Percentiles rank a stretch among this genome's conserved stretches.
Conservation (phyloP, 2,888 invertebrate genomes). For the Brachylomia viminalis region DNA sequence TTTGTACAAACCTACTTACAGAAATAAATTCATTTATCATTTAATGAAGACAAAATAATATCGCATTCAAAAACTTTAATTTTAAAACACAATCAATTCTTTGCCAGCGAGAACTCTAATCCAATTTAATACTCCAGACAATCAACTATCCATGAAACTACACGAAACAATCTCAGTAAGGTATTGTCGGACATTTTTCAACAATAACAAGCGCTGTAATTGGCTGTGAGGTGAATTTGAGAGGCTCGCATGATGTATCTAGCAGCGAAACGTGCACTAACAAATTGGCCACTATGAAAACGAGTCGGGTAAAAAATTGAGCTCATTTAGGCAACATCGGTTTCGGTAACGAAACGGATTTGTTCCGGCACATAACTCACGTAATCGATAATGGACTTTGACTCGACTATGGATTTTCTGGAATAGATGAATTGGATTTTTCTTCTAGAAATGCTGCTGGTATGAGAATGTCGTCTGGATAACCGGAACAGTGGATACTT, state of each 20-base stretch:
- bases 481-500: background rate
- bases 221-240: slow-evolving; percentile 82
- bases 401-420: slow-evolving; percentile 49
- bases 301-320: slow-evolving; percentile 67
- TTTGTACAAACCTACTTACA: too few relatives aligned
- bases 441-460: slow-evolving; percentile 20
- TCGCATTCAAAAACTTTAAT: background rate
- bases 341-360: slow-evolving; percentile 64
- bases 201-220: slow-evolving; percentile 84
- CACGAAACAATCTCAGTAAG: slow-evolving; percentile 68
- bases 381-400: slow-evolving; percentile 64
- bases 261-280: slow-evolving; percentile 68
- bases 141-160: slow-evolving; percentile 45
- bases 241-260: slow-evolving; percentile 75
- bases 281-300: slow-evolving; percentile 68
- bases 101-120: slow-evolving; percentile 6
- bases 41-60: background rate
- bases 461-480: slow-evolving; percentile 34
- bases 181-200: slow-evolving; percentile 81
- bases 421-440: slow-evolving; percentile 40
- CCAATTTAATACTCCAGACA: slow-evolving; percentile 26
- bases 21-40: too few relatives aligned
- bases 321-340: slow-evolving; percentile 66
- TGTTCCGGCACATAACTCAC: slow-evolving; percentile 67
- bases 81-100: background rate